phyloP scores from a whole-genome alignment of 2,113 vertebrate genomes.

The Natator depressus region DNA sequence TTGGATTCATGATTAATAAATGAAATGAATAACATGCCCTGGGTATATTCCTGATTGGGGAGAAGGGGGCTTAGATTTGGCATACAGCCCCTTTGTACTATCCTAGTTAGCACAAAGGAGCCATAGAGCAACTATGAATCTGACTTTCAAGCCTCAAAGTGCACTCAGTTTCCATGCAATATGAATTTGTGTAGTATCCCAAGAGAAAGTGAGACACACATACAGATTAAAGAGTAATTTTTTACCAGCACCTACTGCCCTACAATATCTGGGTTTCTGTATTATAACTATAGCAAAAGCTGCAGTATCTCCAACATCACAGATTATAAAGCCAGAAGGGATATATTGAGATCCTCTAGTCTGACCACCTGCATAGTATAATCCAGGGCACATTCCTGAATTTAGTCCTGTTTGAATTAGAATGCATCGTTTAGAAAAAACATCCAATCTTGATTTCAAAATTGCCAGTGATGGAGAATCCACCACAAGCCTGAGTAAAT shows the following conservation, averaged over 20 bases:
- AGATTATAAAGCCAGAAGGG: neutral
- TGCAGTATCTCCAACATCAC: neutral
- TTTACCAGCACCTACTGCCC: neutral
- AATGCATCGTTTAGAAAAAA: neutral
- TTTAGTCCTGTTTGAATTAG: neutral
- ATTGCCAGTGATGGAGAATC: neutral
- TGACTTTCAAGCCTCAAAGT: neutral
- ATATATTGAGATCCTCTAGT: neutral
- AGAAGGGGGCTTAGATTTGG: neutral
- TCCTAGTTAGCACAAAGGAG: neutral
- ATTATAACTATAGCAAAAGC: neutral
- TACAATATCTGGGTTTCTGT: neutral
- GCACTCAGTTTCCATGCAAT: neutral
- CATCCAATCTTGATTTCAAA: neutral
- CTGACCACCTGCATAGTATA: no score
- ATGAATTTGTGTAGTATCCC: no score
- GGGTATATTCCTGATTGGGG: neutral
- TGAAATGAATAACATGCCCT: constrained; percentile 18
- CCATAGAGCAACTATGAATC: neutral
- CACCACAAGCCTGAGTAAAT: neutral
- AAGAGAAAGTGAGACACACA: neutral
- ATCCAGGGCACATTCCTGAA: no score
- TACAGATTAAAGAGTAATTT: neutral
- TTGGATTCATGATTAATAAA: neutral
- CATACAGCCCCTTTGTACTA: neutral